phyloP scores from a whole-genome alignment of 2,888 invertebrate species.

The Macrosiphum euphorbiae region DNA sequence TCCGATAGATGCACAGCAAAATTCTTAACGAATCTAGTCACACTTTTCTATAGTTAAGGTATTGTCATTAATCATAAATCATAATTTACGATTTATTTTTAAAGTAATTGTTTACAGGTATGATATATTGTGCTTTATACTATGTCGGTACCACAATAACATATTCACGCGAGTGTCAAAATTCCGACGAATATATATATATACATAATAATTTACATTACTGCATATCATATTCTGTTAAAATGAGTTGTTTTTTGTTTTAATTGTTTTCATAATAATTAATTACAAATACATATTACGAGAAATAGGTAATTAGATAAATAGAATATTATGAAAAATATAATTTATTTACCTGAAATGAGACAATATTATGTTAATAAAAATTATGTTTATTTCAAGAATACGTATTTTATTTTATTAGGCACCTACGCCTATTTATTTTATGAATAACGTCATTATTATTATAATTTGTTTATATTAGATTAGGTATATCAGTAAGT shows the following conservation, averaged over 20 bases:
- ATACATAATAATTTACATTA: not conserved
- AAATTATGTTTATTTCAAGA: not conserved
- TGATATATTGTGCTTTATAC: not conserved
- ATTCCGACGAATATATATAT: not conserved
- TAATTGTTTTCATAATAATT: not conserved
- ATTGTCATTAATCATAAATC: constrained; percentile 42
- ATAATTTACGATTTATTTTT: constrained; percentile 11
- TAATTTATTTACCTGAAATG: not conserved
- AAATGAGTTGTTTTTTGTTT: not conserved
- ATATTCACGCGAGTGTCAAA: not conserved
- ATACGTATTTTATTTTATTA: not conserved
- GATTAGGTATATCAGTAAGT: not conserved
- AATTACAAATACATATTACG: not conserved
- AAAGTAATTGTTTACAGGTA: constrained; percentile 12
- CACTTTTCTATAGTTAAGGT: not conserved
- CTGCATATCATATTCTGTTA: not conserved
- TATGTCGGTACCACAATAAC: not conserved
- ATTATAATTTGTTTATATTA: no score
- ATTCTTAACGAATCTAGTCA: constrained; percentile 33
- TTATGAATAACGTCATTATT: not conserved
- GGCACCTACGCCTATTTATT: not conserved
- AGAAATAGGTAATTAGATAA: not conserved
- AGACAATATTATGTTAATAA: not conserved
- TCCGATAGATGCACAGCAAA: constrained; percentile 8
- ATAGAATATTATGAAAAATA: not conserved